Conservation (phyloP, 2,797 vertebrate species). For the Pseudochaenichthys georgianus region DNA sequence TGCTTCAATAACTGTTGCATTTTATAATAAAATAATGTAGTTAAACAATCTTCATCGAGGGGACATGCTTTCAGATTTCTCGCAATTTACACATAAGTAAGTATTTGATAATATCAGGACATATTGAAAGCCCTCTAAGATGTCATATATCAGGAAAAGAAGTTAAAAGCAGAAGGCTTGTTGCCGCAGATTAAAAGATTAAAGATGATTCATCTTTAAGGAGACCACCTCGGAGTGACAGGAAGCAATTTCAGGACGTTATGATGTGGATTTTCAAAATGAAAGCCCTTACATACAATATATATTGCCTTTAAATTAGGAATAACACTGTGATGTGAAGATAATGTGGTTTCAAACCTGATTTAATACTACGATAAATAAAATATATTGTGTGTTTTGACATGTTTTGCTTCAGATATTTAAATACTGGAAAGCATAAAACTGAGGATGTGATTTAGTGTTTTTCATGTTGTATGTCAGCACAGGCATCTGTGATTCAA, state of each 20-base stretch:
- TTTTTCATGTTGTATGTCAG: not conserved
- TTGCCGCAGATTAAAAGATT: too few species aligned
- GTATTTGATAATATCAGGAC: not conserved
- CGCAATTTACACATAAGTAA: too few species aligned
- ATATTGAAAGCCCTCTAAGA: too few species aligned
- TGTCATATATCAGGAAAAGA: too few species aligned
- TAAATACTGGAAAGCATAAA: not conserved
- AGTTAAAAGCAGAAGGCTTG: too few species aligned
- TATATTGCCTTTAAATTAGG: too few species aligned
- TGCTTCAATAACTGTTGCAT: not conserved
- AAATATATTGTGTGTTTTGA: too few species aligned
- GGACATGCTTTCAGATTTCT: not conserved
- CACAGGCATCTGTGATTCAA: not conserved
- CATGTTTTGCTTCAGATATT: not conserved
- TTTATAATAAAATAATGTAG: not conserved
- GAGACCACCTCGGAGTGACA: too few species aligned
- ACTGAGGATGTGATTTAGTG: not conserved
- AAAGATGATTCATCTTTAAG: too few species aligned
- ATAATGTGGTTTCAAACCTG: not conserved
- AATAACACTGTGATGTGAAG: not conserved
- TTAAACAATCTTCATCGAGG: not conserved
- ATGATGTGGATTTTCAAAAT: too few species aligned
- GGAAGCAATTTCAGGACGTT: too few species aligned
- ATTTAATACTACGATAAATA: not conserved
- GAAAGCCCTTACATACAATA: too few species aligned